Evolutionary conservation across 1,140 invertebrate genomes (phyloP).

Genomic region (Hydropsyche tenuis): DNA sequence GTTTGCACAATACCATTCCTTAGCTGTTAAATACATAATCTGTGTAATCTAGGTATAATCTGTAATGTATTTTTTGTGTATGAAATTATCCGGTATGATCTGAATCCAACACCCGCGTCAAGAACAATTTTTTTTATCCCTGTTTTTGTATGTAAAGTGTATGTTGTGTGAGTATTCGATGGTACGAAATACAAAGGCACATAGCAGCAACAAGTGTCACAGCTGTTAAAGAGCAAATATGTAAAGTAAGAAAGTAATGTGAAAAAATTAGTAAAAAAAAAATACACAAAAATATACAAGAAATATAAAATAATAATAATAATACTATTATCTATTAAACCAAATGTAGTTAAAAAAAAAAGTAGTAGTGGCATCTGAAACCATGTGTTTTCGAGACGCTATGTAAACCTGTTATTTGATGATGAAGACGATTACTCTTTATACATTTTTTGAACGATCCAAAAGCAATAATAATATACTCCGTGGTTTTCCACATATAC

Average conservation of each 20-base stretch:
- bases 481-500: too few species aligned
- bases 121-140: not conserved
- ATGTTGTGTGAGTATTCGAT: conserved; percentile 4
- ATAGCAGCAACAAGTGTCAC: conserved; percentile 35
- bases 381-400: too few species aligned
- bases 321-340: not conserved
- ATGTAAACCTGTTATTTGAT: too few species aligned
- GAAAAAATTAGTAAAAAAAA: conserved; percentile 12
- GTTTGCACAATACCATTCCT: conserved; percentile 39
- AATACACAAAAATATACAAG: conserved; percentile 30
- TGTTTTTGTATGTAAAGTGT: not conserved
- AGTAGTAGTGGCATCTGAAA: too few species aligned
- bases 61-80: not conserved
- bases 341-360: too few species aligned
- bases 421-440: too few species aligned
- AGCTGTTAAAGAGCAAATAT: conserved; percentile 36
- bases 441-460: too few species aligned
- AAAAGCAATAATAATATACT: too few species aligned
- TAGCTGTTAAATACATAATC: conserved; percentile 40
- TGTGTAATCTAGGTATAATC: conserved; percentile 5
- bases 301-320: conserved; percentile 9
- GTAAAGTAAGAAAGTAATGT: not conserved
- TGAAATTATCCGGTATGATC: not conserved
- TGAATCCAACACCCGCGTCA: not conserved
- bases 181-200: conserved; percentile 35